Evolutionary conservation across 1,140 invertebrate genomes (phyloP).

Genomic region (Diachasmimorpha longicaudata): DNA sequence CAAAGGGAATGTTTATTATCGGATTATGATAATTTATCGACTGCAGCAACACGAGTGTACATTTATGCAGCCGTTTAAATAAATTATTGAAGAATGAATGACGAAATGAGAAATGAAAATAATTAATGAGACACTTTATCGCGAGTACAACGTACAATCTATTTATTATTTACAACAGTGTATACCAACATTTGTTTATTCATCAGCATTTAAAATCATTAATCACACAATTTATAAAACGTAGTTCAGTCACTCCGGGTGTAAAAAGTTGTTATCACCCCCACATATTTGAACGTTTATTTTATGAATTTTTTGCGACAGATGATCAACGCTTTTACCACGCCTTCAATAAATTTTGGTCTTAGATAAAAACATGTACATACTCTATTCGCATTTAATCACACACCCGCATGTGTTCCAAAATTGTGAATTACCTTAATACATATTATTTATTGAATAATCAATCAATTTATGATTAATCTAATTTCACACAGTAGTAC

Average conservation of each 20-base stretch:
- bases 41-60: too few relatives aligned
- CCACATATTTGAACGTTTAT: not conserved
- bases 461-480: not conserved
- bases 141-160: slow-evolving; percentile 45
- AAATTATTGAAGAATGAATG: too few relatives aligned
- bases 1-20: too few relatives aligned
- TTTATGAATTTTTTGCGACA: not conserved
- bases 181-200: slow-evolving; percentile 35
- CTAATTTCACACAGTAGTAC: not conserved
- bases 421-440: not conserved
- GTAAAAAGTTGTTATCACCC: not conserved
- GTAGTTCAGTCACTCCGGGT: slow-evolving; percentile 16
- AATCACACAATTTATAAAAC: slow-evolving; percentile 50
- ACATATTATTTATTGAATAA: not conserved
- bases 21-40: too few relatives aligned
- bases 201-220: slow-evolving; percentile 35
- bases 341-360: not conserved
- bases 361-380: not conserved
- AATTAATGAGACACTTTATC: not conserved
- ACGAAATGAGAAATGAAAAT: too few relatives aligned
- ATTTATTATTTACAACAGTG: slow-evolving; percentile 53
- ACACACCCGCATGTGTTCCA: too few relatives aligned
- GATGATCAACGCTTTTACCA: not conserved
- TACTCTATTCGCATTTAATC: not conserved
- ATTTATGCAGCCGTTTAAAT: too few relatives aligned